Conservation (phyloP, 2,113 vertebrate species). For the Sylvietta virens region DNA sequence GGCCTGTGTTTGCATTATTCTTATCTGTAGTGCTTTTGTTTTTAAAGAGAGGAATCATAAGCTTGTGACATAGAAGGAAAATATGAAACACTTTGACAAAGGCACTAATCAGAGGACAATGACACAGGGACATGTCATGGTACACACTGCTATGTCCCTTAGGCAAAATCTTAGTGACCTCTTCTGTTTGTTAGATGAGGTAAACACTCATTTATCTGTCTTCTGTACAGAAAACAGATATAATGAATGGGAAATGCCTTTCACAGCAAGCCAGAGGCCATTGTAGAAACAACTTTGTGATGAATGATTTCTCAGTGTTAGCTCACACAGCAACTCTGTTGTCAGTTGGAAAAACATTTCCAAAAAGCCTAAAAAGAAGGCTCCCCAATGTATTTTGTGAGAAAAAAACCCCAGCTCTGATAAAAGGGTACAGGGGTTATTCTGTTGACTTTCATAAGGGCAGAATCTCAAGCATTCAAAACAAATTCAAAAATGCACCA, state of each 20-base stretch:
- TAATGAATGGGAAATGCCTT: not conserved
- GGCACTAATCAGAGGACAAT: not conserved
- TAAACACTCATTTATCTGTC: not conserved
- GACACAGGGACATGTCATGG: not conserved
- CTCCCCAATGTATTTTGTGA: not conserved
- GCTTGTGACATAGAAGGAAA: not conserved
- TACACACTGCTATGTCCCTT: not conserved
- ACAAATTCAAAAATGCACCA: not conserved
- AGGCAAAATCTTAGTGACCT: not conserved
- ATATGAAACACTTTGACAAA: not conserved
- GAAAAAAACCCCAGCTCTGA: not conserved
- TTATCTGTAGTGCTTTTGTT: not conserved
- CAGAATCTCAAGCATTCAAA: not conserved
- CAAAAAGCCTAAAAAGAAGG: not conserved
- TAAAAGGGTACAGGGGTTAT: not conserved
- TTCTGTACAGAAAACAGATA: not conserved
- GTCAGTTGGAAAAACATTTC: not conserved
- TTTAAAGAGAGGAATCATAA: not conserved
- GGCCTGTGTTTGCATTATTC: not conserved
- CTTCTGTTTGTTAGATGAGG: not conserved
- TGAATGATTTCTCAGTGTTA: not conserved
- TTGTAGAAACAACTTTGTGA: not conserved
- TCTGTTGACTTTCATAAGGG: not conserved
- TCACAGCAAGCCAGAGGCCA: not conserved
- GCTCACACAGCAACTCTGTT: not conserved